phyloP scores from a whole-genome alignment of 2,797 vertebrate species.

The Alosa sapidissima region DNA sequence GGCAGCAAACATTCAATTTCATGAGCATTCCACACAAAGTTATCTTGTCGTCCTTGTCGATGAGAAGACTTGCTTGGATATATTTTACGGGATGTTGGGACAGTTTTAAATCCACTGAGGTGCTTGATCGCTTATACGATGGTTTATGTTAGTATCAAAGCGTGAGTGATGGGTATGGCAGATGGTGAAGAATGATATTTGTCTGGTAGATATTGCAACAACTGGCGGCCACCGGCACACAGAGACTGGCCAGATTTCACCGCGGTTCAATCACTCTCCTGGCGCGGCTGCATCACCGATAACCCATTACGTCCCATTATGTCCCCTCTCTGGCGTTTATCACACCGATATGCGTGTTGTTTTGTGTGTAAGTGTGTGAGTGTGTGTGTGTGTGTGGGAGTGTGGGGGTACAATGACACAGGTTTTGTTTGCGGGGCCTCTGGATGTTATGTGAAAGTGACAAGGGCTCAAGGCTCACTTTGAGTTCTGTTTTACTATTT shows the following conservation, averaged over 20 bases:
- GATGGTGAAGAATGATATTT: slow-evolving; percentile 8
- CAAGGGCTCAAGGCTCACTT: no score
- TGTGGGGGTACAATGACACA: no score
- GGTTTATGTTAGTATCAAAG: not conserved
- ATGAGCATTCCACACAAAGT: not conserved
- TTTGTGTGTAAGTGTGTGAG: not conserved
- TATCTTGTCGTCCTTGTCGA: not conserved
- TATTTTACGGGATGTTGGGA: not conserved
- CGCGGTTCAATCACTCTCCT: not conserved
- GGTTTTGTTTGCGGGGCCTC: no score
- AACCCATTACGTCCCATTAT: not conserved
- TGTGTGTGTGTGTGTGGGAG: no score
- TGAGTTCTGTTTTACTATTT: no score
- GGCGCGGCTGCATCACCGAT: not conserved
- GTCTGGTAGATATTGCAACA: not conserved
- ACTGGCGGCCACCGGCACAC: not conserved
- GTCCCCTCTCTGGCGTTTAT: not conserved
- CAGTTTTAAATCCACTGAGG: not conserved
- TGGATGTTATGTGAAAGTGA: no score
- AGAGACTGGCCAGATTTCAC: not conserved
- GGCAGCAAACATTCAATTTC: slow-evolving; percentile 46
- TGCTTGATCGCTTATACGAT: not conserved
- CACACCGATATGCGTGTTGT: not conserved
- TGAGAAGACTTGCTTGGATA: not conserved
- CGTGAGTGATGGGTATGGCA: not conserved